Evolutionary conservation across 2,113 vertebrate species (phyloP), one percentile per base, ranked within the genome.

Genomic region (Nipponia nippon): DNA sequence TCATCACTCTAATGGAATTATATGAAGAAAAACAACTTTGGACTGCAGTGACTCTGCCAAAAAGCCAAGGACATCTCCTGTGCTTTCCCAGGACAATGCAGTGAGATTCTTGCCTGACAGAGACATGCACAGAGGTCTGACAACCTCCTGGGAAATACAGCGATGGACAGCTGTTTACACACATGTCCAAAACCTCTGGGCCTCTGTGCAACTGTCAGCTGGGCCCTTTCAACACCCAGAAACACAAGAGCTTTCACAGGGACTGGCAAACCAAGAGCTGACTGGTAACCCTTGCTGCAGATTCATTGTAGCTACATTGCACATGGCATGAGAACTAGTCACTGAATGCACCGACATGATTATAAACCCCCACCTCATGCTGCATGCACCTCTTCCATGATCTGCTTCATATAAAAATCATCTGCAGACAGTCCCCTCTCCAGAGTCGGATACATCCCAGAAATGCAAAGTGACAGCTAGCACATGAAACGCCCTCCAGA

Each of bases 1-100:
- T 97, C 97, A 97, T 97, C 96, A 50, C 91, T 89, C 85, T 95
- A 96, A 97, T 93, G 93, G 95, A 95, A 95, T 94, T 84, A 86
- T 40, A 92, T 53, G 87, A 96, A 94, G 87, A 93, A 93, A 91
- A 92, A 82, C 89, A 92, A 91, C 81, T 85, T 87, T 18, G 36
- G 86, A 83, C 87, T 73, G 76, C 70, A 65, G 88, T 14, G 56
- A 56, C 82, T 82, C 73, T 89, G 94, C 96, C 94, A 95, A 96
- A 96, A 94, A 78, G 49, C 89, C 93, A 96, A 96, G 96, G 94
- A 82, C 90, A 76, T 27, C n/a, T 89, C 29, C 89, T 40, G 46
- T 63, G 79, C 61, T 44, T 93, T 56, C 76, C 76, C 92, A 84
- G 49, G 65, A 89, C 83, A 46, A 55, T 0, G 0, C 1, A 0